A percentile compares a stretch with the other conserved stretches of the same genome.
These are phyloP conservation scores for Dasyornis broadbenti DNA, from an alignment of 2,113 vertebrate species.

Conservation along the genomic window DNA sequence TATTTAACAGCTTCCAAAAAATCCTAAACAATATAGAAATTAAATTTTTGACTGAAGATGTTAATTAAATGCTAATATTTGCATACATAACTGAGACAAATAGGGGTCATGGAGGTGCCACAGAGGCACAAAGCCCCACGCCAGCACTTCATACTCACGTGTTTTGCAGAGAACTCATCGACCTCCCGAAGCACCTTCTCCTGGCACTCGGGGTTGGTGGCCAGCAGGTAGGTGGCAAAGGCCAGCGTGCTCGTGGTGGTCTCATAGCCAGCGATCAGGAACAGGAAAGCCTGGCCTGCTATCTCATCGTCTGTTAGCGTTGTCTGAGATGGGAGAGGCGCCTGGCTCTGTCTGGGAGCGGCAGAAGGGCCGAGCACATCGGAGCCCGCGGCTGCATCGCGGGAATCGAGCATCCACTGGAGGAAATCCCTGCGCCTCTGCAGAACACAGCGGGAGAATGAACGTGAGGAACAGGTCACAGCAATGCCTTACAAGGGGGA, in stretches of 20 bases:
- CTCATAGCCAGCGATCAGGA: slow-evolving; percentile 90
- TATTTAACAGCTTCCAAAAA: not conserved
- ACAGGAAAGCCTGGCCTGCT: slow-evolving; percentile 87
- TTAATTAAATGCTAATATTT: not conserved
- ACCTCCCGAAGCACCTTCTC: slow-evolving; percentile 80
- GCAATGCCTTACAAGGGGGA: not conserved
- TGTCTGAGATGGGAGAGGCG: not conserved
- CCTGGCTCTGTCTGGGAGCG: not conserved
- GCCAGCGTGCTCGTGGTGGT: slow-evolving; percentile 84
- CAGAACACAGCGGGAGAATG: not conserved
- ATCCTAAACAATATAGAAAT: not conserved
- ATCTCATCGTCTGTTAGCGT: slow-evolving; percentile 87
- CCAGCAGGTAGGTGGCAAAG: slow-evolving; percentile 88
- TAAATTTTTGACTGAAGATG: not conserved
- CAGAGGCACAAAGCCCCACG: not conserved
- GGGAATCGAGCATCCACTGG: slow-evolving; percentile 86
- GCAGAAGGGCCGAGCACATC: slow-evolving; percentile 57
- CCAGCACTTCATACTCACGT: slow-evolving; percentile 73
- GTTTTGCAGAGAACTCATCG: slow-evolving; percentile 78
- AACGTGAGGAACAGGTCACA: not conserved
- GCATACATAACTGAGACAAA: not conserved
- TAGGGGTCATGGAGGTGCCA: not conserved
- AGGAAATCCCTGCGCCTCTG: slow-evolving; percentile 91
- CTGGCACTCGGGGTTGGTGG: slow-evolving; percentile 83
- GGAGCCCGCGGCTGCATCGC: slow-evolving; percentile 56